These are phyloP conservation scores for Dinomys branickii DNA, from an alignment of 2,113 vertebrate species.

Conservation along the genomic window DNA sequence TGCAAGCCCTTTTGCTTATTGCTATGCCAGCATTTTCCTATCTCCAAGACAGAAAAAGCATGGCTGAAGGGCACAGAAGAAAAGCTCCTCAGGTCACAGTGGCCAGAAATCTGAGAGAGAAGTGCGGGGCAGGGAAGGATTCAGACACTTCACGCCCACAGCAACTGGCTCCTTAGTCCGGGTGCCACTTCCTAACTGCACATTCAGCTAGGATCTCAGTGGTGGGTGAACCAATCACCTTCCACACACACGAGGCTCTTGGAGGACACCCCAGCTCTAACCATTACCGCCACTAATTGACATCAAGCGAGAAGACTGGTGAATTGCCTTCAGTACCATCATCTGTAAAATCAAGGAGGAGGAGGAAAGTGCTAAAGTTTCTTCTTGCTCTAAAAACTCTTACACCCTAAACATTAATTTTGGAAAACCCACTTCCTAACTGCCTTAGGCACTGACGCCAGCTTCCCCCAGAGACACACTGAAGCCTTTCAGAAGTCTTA, in stretches of 20 bases:
- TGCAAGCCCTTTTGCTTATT: neutral
- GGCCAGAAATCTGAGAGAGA: neutral
- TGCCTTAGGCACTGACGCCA: neutral
- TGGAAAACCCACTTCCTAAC: neutral
- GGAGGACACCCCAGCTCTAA: neutral
- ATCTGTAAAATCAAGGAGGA: neutral
- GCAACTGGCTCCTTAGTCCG: neutral
- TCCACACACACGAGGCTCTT: neutral
- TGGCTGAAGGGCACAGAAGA: neutral
- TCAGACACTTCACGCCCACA: neutral
- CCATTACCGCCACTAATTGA: neutral
- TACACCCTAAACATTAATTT: neutral
- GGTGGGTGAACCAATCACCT: neutral
- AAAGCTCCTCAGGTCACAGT: neutral
- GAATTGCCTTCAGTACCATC: neutral
- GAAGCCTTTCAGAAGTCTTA: neutral
- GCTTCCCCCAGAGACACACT: neutral
- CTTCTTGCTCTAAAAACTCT: neutral
- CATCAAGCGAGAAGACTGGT: neutral
- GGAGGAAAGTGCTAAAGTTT: neutral
- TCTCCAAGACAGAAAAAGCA: neutral
- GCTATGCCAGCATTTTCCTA: neutral
- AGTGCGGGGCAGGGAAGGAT: neutral
- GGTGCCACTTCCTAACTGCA: neutral
- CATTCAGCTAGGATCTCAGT: neutral